Evolutionary conservation across 2,888 invertebrate species (phyloP).

Genomic region (Cyclophora albipunctata): DNA sequence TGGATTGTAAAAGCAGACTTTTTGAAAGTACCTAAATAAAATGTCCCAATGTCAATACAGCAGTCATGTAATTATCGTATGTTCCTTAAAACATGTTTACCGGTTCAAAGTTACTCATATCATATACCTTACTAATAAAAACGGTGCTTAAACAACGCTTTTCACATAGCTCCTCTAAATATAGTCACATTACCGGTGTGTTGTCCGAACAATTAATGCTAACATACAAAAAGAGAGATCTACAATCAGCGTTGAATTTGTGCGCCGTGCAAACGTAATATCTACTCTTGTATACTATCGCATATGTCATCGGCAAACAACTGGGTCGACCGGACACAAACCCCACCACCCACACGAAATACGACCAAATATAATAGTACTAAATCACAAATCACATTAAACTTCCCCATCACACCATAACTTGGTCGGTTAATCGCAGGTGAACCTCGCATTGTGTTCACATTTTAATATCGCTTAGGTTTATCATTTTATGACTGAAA

Average conservation of each 20-base stretch:
- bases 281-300: constrained; percentile 53
- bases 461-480: too few relatives aligned
- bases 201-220: constrained; percentile 3
- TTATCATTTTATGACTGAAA: too few relatives aligned
- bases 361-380: constrained; percentile 20
- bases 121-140: too few relatives aligned
- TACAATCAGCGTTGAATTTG: constrained; percentile 9
- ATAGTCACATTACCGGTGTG: too few relatives aligned
- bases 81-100: too few relatives aligned
- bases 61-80: too few relatives aligned
- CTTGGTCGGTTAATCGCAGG: too few relatives aligned
- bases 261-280: constrained; percentile 27
- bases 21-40: constrained; percentile 11
- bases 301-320: constrained; percentile 49
- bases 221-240: background rate
- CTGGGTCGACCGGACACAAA: constrained; percentile 66
- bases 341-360: constrained; percentile 40
- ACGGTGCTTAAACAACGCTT: too few relatives aligned
- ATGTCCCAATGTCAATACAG: constrained; percentile 1
- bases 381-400: constrained; percentile 28
- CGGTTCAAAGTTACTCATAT: too few relatives aligned
- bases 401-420: too few relatives aligned
- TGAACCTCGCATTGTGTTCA: too few relatives aligned
- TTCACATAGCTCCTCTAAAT: too few relatives aligned
- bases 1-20: constrained; percentile 10